phyloP scores from a whole-genome alignment of 2,797 vertebrate genomes.

The Pteronotus mesoamericanus region DNA sequence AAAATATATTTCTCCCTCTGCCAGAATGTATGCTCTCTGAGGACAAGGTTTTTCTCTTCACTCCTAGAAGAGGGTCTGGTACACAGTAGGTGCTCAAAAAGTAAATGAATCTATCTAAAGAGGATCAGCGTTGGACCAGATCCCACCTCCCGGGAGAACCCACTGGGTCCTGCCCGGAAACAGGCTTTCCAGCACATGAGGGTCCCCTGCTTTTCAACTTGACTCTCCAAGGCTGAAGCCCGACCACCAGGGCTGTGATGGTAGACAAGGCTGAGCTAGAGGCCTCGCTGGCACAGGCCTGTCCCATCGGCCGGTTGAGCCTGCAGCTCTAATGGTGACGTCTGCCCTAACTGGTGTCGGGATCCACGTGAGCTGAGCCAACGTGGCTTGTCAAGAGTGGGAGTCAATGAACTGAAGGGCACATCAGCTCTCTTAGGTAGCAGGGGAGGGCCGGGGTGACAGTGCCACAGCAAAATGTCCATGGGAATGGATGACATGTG shows the following conservation, averaged over 20 bases:
- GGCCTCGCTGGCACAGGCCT: rapidly evolving
- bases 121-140: not conserved
- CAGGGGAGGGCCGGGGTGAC: not conserved
- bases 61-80: not conserved
- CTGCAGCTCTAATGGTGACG: rapidly evolving
- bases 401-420: not conserved
- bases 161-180: not conserved
- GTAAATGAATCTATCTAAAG: too few relatives aligned
- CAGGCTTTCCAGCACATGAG: not conserved
- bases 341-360: not conserved
- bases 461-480: too few relatives aligned
- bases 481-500: not conserved
- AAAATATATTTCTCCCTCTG: not conserved
- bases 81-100: not conserved
- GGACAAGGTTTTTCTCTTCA: not conserved
- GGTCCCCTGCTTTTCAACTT: not conserved
- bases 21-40: not conserved
- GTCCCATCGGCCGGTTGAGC: not conserved
- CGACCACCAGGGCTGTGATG: too few relatives aligned
- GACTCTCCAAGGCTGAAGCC: not conserved
- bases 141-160: not conserved
- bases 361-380: not conserved
- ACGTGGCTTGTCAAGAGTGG: not conserved
- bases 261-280: not conserved
- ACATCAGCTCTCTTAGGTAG: not conserved